Percentiles rank a stretch among this genome's conserved stretches.
Evolutionary conservation across 2,797 vertebrate species (phyloP).

Genomic region (Pyrocephalus nanus): DNA sequence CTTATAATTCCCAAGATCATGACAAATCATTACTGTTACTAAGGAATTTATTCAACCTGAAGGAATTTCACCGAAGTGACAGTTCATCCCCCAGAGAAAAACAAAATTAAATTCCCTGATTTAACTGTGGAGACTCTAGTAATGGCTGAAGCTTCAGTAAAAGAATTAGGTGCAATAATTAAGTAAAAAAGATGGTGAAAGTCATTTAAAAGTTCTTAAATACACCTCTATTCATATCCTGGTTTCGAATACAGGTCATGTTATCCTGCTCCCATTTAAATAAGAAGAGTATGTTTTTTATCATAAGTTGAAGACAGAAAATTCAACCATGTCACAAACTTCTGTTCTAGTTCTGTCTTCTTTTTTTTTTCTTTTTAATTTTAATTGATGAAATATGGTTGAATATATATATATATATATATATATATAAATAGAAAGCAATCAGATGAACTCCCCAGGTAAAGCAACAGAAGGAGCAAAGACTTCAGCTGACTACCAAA

Average conservation of each 20-base stretch:
- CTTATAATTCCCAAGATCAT: not conserved
- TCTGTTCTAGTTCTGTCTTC: not conserved
- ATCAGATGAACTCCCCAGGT: not conserved
- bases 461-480: not conserved
- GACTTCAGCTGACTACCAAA: not conserved
- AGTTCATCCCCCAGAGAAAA: not conserved
- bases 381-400: not conserved
- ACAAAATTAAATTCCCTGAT: not conserved
- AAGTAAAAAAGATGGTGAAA: not conserved
- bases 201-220: not conserved
- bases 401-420: not conserved
- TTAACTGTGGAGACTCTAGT: not conserved
- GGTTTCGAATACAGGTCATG: not conserved
- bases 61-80: not conserved
- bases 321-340: not conserved
- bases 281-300: not conserved
- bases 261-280: not conserved
- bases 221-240: not conserved
- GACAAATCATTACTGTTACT: not conserved
- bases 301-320: not conserved
- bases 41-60: not conserved
- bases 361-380: not conserved
- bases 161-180: not conserved
- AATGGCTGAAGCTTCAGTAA: not conserved
- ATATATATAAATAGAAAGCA: not conserved